Evolutionary conservation across 1,140 invertebrate species (phyloP), one percentile per base, ranked within the genome.

Genomic region (Bicyclus anynana): DNA sequence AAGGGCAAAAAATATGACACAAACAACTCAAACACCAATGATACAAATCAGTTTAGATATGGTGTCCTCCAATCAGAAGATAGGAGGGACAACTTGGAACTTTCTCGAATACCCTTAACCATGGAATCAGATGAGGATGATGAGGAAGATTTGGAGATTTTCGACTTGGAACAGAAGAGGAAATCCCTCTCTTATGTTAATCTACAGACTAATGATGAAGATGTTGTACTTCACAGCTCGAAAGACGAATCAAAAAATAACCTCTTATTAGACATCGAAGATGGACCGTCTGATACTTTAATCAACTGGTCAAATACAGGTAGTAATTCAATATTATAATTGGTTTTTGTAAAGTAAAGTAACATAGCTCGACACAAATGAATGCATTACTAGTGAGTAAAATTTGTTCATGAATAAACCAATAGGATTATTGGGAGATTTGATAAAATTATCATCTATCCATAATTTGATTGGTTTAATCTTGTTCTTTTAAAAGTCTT

Each of bases 61-160:
- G 85, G 85, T 21, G 83, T 88, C 1, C 73, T 88, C 1, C 77
- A 85, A 27, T 81, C 83, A 0, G 82, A 85, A 13, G 85, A 88
- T 38, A 61, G 73, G 13, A 70, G 79, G 37, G 79, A 81, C 35
- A 85, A 84, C 52, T 47, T 85, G 14, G 84, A 88, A 72, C 50
- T 81, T 12, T 82, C 83, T 44, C 56, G 80, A 52, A 72, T 88
- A 53, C 84, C 82, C n/a, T 50, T 86, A 0, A 85, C 85, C 0
- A 86, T 86, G 80, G 85, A 85, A 20, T 88, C 85, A 13, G 84
- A 87, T 55, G 84, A 87, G 17, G 84, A 88, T 18, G 83, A 86
- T 12, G 84, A 88, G 17, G 85, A 86, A 42, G 83, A 88, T 35
- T 62, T 88, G 23, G 85, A 88, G 69, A 85, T 88, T 65, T 88